phyloP scores from a whole-genome alignment of 2,797 vertebrate genomes.

The Scolopax rusticola region DNA sequence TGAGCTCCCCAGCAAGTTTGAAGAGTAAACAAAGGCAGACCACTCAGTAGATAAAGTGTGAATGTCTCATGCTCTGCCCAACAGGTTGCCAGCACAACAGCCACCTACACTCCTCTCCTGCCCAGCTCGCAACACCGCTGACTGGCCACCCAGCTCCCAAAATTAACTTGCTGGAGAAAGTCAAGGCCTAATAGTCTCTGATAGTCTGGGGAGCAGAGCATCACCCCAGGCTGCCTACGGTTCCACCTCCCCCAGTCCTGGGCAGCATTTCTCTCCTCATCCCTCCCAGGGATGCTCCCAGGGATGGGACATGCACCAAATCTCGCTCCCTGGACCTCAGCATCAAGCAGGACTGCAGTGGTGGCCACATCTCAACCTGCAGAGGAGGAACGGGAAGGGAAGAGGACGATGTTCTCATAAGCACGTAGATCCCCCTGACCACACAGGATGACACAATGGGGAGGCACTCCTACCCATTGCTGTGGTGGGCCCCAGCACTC shows the following conservation, averaged over 20 bases:
- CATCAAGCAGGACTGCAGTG: not conserved
- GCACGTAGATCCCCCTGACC: not conserved
- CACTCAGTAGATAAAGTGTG: not conserved
- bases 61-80: not conserved
- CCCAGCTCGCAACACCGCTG: not conserved
- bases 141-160: not conserved
- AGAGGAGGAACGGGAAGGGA: not conserved
- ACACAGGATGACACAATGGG: not conserved
- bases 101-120: not conserved
- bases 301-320: not conserved
- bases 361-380: rapidly evolving
- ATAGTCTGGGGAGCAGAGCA: not conserved
- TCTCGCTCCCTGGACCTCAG: not conserved
- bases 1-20: constrained; percentile 9
- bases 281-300: not conserved
- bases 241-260: not conserved
- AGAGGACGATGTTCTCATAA: not conserved
- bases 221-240: not conserved
- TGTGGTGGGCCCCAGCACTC: not conserved
- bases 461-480: not conserved
- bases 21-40: constrained; percentile 44
- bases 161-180: not conserved
- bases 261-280: not conserved
- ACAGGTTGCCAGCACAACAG: not conserved
- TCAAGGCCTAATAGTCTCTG: not conserved